A percentile compares a stretch with the other conserved stretches of the same genome.
These are phyloP conservation scores for Odobenus rosmarus DNA, from an alignment of 2,113 vertebrate genomes.

Conservation along the genomic window DNA sequence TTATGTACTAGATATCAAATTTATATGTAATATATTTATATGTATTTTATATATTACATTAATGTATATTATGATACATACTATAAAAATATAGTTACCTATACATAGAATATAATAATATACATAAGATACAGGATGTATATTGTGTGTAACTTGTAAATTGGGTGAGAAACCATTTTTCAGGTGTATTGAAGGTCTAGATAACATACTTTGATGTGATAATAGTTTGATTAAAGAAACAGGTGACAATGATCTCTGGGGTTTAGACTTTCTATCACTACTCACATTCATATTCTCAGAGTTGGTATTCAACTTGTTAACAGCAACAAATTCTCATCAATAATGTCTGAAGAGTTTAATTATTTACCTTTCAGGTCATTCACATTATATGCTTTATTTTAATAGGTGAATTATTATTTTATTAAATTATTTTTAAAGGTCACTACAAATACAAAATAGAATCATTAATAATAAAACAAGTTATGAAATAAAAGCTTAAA, in stretches of 20 bases:
- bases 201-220: not conserved
- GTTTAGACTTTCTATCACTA: not conserved
- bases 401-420: constrained; percentile 50
- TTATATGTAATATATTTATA: not conserved
- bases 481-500: constrained; percentile 51
- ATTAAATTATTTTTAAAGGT: constrained; percentile 59
- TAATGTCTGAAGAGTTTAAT: not conserved
- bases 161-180: not conserved
- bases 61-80: not conserved
- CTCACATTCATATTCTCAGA: not conserved
- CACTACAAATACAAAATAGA: constrained; percentile 44
- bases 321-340: not conserved
- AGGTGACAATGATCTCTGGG: not conserved
- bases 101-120: not conserved
- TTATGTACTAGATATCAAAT: not conserved
- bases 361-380: constrained; percentile 24
- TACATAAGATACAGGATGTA: not conserved
- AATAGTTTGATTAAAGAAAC: not conserved
- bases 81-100: not conserved
- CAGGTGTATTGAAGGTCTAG: not conserved
- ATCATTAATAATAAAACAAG: constrained; percentile 58
- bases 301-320: not conserved
- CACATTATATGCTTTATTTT: constrained; percentile 30
- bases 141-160: not conserved
- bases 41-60: not conserved